Conservation (phyloP, 92 coral and sea anemone genomes). For the Bergia sp. region DNA sequence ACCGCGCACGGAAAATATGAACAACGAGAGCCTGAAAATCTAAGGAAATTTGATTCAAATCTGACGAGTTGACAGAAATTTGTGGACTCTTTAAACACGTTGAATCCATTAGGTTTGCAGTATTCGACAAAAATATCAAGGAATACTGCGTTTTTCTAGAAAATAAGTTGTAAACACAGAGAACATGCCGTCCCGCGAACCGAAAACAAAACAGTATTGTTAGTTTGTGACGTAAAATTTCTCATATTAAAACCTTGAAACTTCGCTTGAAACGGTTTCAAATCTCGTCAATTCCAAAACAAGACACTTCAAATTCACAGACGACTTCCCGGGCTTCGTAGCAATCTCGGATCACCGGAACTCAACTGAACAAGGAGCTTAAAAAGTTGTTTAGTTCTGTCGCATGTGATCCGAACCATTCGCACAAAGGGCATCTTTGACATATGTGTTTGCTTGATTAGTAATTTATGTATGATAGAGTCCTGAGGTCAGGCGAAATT, state of each 20-base stretch:
- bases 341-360: constrained; percentile 34
- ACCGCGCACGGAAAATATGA: constrained; percentile 71
- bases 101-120: background rate
- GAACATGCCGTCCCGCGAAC: constrained; percentile 37
- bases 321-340: constrained; percentile 33
- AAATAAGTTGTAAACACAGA: background rate
- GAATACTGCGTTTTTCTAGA: background rate
- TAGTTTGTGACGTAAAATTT: constrained; percentile 19
- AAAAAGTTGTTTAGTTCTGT: constrained; percentile 12
- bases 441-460: constrained; percentile 32
- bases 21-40: constrained; percentile 60
- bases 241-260: constrained; percentile 16
- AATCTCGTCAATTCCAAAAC: constrained; percentile 12
- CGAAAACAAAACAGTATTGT: constrained; percentile 46
- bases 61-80: constrained; percentile 31
- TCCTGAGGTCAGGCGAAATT: constrained; percentile 48
- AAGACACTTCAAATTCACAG: constrained; percentile 33
- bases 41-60: constrained; percentile 54
- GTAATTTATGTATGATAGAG: constrained; percentile 44
- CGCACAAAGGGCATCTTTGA: background rate
- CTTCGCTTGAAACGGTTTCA: constrained; percentile 28
- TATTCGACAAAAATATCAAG: background rate
- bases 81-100: background rate
- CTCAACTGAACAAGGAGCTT: background rate
- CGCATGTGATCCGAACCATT: constrained; percentile 26